phyloP scores from a whole-genome alignment of 2,113 vertebrate species.

The Bufo bufo region DNA sequence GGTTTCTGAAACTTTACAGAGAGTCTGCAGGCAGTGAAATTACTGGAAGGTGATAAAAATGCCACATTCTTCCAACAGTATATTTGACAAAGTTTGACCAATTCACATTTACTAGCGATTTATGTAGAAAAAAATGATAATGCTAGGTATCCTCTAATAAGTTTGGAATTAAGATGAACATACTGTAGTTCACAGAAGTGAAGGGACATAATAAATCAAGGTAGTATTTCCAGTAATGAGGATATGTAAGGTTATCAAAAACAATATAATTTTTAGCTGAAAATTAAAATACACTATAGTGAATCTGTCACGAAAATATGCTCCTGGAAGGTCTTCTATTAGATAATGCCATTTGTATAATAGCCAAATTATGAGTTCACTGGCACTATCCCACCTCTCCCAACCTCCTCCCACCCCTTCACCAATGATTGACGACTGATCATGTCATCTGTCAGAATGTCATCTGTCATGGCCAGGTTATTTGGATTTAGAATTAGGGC shows the following conservation, averaged over 20 bases:
- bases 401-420: not conserved
- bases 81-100: not conserved
- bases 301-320: not conserved
- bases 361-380: too few relatives aligned
- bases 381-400: too few relatives aligned
- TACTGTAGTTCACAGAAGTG: not conserved
- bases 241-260: not conserved
- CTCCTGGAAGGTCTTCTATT: not conserved
- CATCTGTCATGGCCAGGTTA: too few relatives aligned
- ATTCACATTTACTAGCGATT: not conserved
- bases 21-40: not conserved
- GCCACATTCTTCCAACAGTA: not conserved
- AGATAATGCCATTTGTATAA: not conserved
- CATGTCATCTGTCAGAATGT: too few relatives aligned
- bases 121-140: not conserved
- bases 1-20: not conserved
- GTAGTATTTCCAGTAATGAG: not conserved
- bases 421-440: not conserved
- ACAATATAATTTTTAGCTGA: not conserved
- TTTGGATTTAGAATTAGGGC: too few relatives aligned
- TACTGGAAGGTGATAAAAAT: not conserved
- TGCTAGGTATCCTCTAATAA: not conserved
- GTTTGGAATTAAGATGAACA: not conserved
- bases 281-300: not conserved
- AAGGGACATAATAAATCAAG: not conserved